Evolutionary conservation across 1,140 invertebrate genomes (phyloP).

Genomic region (Reticulitermes speratus): DNA sequence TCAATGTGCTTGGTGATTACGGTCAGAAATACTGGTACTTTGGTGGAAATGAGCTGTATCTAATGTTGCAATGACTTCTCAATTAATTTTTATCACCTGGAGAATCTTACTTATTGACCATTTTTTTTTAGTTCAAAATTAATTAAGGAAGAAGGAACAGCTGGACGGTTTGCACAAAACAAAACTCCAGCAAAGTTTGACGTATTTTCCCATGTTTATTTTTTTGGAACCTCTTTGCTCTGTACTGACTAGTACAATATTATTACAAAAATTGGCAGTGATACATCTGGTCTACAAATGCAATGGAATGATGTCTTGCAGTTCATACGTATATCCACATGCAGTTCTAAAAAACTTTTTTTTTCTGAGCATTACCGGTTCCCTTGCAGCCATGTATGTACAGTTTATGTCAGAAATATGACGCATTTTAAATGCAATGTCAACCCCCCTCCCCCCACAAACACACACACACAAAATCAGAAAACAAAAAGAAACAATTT

Average conservation of each 20-base stretch:
- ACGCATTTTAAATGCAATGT: conserved; percentile 4
- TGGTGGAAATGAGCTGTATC: too few species aligned
- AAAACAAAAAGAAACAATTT: background rate
- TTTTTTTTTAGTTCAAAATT: too few species aligned
- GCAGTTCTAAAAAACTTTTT: background rate
- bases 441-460: background rate
- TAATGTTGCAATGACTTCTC: too few species aligned
- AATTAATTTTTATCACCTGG: too few species aligned
- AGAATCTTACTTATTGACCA: too few species aligned
- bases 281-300: conserved; percentile 27
- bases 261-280: conserved; percentile 26
- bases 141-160: too few species aligned
- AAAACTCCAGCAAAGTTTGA: background rate
- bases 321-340: conserved; percentile 23
- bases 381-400: background rate
- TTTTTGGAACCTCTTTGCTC: conserved; percentile 19
- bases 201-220: conserved; percentile 7
- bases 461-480: background rate
- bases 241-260: conserved; percentile 29
- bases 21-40: too few species aligned
- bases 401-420: background rate
- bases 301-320: conserved; percentile 25
- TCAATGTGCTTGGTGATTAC: too few species aligned
- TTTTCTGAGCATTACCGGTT: conserved; percentile 21
- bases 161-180: background rate